Base-by-base conservation (phyloP, 2,888 invertebrate species). In the Colletes collaris region DNA sequence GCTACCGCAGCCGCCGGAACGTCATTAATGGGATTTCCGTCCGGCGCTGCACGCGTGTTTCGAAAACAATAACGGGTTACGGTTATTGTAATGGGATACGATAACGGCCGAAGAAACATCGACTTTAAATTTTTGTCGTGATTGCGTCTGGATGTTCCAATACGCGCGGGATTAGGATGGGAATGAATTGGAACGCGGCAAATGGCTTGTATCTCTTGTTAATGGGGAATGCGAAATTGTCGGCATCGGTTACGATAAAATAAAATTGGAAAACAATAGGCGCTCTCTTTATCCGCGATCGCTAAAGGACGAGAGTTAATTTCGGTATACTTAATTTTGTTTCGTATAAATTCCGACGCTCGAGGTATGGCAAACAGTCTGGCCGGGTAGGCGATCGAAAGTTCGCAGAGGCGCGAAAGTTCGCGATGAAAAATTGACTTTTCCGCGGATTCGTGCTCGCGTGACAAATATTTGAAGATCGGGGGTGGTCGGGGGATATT, bases 31-130 rank as follows among this genome's bases (percentile, higher is more conserved):
- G 76, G 66, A 73, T 79, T 76, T 70, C 27, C 67, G 40, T 35
- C 64, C 74, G 53, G 53, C 37, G 10, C 7, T 2, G 52, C 64
- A 65, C 53, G n/a, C 35, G 65, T 62, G 66, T 72, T 79, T 83
- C 76, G 63, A 52, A 69, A 37, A 74, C 81, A 79, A 75, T 80
- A 77, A 83, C 58, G 46, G 75, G 66, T 83, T 80, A 83, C 75
- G 79, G 74, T 83, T 77, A 80, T 77, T 79, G 66, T 79, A 79
- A 83, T 66, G 76, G 78, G 13, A 37, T 19, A 53, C 69, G 77
- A 80, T 77, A 83, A 80, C 83, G 56, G 52, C 64, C 13, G 53
- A 56, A n/a, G 69, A 62, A 80, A 72, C 67, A 80, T 37, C 60
- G 56, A 56, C 53, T 56, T 69, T 66, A 72, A 58, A 64, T 82